Percentiles rank a stretch among this genome's conserved stretches.
phyloP scores from a whole-genome alignment of 2,113 vertebrate species.

The Fulica atra region DNA sequence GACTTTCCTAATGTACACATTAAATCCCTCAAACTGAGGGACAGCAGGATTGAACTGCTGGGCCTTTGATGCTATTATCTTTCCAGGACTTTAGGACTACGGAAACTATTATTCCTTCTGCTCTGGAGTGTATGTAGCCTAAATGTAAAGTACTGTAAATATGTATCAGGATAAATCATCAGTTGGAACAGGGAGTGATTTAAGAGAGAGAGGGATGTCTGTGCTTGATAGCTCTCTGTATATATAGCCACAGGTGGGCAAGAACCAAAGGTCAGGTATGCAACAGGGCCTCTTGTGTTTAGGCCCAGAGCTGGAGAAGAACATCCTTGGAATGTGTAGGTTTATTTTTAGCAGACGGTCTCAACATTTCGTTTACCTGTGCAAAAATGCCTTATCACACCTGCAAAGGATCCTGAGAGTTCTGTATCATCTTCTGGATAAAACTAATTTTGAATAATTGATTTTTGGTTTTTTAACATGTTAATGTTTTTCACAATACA shows the following conservation, averaged over 20 bases:
- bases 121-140: not conserved
- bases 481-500: slow-evolving; percentile 14
- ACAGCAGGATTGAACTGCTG: not conserved
- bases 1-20: not conserved
- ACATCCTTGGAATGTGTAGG: not conserved
- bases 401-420: not conserved
- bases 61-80: not conserved
- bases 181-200: not conserved
- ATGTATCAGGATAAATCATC: not conserved
- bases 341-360: not conserved
- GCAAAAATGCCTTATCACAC: not conserved
- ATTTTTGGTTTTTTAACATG: not conserved
- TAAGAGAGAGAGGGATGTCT: not conserved
- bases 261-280: not conserved
- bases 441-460: not conserved
- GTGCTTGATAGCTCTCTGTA: not conserved
- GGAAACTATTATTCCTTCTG: not conserved
- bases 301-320: not conserved
- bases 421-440: not conserved
- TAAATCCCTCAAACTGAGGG: not conserved
- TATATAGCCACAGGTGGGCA: not conserved
- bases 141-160: not conserved
- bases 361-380: not conserved
- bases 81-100: not conserved
- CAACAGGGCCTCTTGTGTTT: not conserved